phyloP scores from a whole-genome alignment of 1,140 invertebrate genomes.

The Limonius californicus region DNA sequence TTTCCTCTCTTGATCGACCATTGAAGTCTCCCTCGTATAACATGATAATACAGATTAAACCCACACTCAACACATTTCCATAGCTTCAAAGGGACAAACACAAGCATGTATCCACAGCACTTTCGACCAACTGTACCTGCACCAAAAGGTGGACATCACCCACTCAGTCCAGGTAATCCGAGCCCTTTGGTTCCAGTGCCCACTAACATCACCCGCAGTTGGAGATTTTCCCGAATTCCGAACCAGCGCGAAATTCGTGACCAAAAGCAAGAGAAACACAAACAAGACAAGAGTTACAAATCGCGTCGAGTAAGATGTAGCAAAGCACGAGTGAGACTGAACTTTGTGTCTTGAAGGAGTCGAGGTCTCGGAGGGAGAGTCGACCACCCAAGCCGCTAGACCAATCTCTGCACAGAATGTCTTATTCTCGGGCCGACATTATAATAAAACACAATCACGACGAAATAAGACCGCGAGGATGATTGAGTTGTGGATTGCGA shows the following conservation, averaged over 20 bases:
- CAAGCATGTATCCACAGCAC: background rate
- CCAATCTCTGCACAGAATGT: slow-evolving; percentile 45
- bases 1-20: background rate
- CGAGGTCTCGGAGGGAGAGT: slow-evolving; percentile 31
- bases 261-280: slow-evolving; percentile 17
- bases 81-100: background rate
- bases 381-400: slow-evolving; percentile 46
- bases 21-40: slow-evolving; percentile 2
- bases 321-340: slow-evolving; percentile 28
- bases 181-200: too few relatives aligned
- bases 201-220: too few relatives aligned
- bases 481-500: slow-evolving; percentile 42
- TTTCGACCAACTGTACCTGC: background rate
- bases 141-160: too few relatives aligned
- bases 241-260: slow-evolving; percentile 23
- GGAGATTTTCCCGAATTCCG: too few relatives aligned
- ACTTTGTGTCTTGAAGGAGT: slow-evolving; percentile 27
- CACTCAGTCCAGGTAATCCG: too few relatives aligned
- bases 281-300: slow-evolving; percentile 18
- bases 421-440: slow-evolving; percentile 43
- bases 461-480: slow-evolving; percentile 41
- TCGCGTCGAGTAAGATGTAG: slow-evolving; percentile 27
- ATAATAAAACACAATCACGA: slow-evolving; percentile 45
- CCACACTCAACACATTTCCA: background rate
- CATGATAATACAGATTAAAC: background rate